These are phyloP conservation scores for Clistopyga incitator DNA, from an alignment of 2,888 invertebrate species.

Conservation along the genomic window DNA sequence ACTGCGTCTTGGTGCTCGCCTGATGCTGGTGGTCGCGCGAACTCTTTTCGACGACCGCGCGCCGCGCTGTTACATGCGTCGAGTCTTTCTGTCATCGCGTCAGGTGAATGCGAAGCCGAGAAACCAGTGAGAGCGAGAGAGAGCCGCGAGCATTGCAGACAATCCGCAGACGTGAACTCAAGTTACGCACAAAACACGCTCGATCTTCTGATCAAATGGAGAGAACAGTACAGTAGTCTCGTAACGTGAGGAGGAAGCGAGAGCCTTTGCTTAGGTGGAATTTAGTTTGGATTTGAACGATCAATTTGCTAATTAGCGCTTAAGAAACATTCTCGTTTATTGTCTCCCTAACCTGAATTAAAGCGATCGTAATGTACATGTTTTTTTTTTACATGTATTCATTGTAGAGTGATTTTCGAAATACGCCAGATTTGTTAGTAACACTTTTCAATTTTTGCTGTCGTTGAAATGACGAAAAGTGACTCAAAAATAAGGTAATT, in stretches of 20 bases:
- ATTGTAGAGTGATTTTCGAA: no score
- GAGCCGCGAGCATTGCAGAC: constrained; percentile 30
- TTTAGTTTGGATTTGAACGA: neutral
- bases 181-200: constrained; percentile 23
- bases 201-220: constrained; percentile 5
- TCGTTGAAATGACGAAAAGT: no score
- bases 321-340: no score
- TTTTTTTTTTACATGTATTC: no score
- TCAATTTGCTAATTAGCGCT: neutral
- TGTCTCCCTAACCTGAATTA: no score
- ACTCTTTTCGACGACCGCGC: constrained; percentile 45
- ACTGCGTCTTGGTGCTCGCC: constrained; percentile 25
- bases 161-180: constrained; percentile 53
- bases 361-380: no score
- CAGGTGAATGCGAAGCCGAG: constrained; percentile 20
- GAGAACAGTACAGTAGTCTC: neutral
- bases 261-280: neutral
- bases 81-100: constrained; percentile 58
- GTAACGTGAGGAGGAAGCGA: neutral
- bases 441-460: no score
- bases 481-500: no score
- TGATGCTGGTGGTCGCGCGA: constrained; percentile 62
- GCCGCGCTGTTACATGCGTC: constrained; percentile 34
- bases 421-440: no score
- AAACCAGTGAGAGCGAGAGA: constrained; percentile 12